A percentile compares a stretch with the other conserved stretches of the same genome.
These are phyloP conservation scores for Proctacanthus coquilletti DNA, from an alignment of 1,140 invertebrate species.

Conservation along the genomic window DNA sequence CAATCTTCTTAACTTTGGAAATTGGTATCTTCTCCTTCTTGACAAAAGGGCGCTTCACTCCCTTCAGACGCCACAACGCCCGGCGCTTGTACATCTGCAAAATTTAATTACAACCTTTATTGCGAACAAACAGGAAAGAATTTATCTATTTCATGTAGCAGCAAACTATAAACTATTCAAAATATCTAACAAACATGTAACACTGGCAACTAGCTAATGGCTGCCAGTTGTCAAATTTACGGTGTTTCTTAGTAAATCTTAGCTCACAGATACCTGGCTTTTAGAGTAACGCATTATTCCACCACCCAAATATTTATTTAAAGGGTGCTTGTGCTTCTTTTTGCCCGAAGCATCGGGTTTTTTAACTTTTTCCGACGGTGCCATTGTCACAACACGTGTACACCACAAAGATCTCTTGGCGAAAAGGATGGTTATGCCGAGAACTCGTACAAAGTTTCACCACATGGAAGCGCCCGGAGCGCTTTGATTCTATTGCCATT, in stretches of 20 bases:
- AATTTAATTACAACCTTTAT: too few species aligned
- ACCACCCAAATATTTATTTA: constrained; percentile 26
- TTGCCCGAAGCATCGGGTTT: constrained; percentile 25
- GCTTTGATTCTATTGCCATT: too few species aligned
- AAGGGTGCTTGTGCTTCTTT: constrained; percentile 24
- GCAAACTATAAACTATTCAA: too few species aligned
- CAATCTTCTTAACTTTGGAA: constrained; percentile 70
- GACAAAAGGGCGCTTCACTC: constrained; percentile 22
- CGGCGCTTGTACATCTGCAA: constrained; percentile 30
- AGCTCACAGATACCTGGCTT: constrained; percentile 16
- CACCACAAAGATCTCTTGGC: constrained; percentile 28
- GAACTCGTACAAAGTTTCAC: too few species aligned
- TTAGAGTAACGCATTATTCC: constrained; percentile 28
- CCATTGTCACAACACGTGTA: constrained; percentile 31
- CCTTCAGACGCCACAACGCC: constrained; percentile 25
- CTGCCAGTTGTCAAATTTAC: neutral
- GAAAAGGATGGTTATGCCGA: constrained; percentile 31
- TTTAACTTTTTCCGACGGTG: constrained; percentile 30
- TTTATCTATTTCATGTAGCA: too few species aligned
- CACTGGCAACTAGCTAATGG: too few species aligned
- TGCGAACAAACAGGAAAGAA: neutral
- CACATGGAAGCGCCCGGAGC: too few species aligned
- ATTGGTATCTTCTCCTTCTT: constrained; percentile 45
- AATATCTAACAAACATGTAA: too few species aligned
- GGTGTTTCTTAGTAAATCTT: neutral